These are phyloP conservation scores for Geophilus truncorum DNA, from an alignment of 2,888 invertebrate genomes.

Conservation along the genomic window DNA sequence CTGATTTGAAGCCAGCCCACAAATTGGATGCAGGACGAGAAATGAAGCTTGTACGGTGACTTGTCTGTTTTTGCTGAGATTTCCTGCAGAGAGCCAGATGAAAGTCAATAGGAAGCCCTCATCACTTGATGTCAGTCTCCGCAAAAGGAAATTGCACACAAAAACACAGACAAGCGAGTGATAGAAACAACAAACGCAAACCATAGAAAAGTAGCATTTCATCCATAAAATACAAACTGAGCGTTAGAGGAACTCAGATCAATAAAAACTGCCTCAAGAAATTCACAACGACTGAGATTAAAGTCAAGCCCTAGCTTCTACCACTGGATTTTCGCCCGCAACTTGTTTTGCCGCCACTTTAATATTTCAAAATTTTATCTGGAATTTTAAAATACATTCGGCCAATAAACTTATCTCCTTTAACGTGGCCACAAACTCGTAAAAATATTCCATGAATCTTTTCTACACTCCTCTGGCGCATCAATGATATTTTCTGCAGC, in stretches of 20 bases:
- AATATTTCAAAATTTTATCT: conserved; percentile 5
- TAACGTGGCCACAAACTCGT: not conserved
- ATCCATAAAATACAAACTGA: not conserved
- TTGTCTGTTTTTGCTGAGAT: not conserved
- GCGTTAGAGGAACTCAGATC: not conserved
- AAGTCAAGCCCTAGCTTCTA: not conserved
- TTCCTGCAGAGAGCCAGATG: conserved; percentile 6
- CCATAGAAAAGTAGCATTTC: not conserved
- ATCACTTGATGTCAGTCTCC: conserved; percentile 7
- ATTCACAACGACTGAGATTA: not conserved
- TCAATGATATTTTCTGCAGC: not conserved
- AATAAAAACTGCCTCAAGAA: not conserved
- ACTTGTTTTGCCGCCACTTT: not conserved
- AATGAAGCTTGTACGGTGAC: not conserved
- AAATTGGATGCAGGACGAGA: not conserved
- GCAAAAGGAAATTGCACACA: not conserved
- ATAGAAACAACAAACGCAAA: not conserved
- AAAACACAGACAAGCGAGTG: not conserved
- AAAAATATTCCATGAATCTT: conserved; percentile 19
- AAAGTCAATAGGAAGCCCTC: conserved; percentile 20
- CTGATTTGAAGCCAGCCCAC: not conserved
- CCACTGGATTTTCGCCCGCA: not conserved
- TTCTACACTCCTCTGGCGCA: not conserved
- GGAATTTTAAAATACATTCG: not conserved
- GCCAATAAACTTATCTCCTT: not conserved